phyloP scores from a whole-genome alignment of 2,888 invertebrate species.

The Argyra leucocephala region DNA sequence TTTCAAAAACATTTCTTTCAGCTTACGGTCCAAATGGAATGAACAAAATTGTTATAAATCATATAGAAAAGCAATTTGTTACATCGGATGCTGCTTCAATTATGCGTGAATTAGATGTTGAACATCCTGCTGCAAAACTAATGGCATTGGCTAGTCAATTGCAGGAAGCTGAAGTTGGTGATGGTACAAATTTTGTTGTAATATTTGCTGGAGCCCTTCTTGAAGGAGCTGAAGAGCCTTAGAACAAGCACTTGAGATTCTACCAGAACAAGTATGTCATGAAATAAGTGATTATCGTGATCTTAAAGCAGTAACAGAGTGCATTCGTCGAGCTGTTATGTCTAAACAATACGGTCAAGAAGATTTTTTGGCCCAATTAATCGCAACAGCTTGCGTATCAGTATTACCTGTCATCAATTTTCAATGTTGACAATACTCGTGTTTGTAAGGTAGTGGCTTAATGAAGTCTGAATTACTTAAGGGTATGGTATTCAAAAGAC shows the following conservation, averaged over 20 bases:
- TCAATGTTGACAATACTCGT: slow-evolving; percentile 96
- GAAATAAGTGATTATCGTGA: slow-evolving; percentile 62
- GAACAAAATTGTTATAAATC: slow-evolving; percentile 99
- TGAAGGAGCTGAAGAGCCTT: slow-evolving; percentile 88
- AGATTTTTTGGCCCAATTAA: slow-evolving; percentile 76
- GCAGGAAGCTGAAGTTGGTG: slow-evolving; percentile 97
- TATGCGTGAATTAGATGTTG: slow-evolving; percentile 87
- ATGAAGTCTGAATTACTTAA: slow-evolving; percentile 70
- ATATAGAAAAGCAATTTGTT: slow-evolving; percentile 95
- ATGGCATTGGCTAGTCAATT: slow-evolving; percentile 94
- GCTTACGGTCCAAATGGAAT: slow-evolving; percentile 97
- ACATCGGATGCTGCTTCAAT: slow-evolving; percentile 99
- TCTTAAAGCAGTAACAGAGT: slow-evolving; percentile 59
- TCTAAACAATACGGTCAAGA: slow-evolving; percentile 98
- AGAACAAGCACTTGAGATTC: slow-evolving; percentile 78
- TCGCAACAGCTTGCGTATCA: slow-evolving; percentile 81
- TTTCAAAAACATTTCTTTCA: slow-evolving; percentile 84
- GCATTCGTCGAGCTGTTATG: slow-evolving; percentile 77
- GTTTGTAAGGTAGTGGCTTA: slow-evolving; percentile 81
- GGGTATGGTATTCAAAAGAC: slow-evolving; percentile 96
- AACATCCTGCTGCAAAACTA: slow-evolving; percentile 96
- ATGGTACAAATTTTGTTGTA: slow-evolving; percentile 97
- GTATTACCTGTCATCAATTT: slow-evolving; percentile 79
- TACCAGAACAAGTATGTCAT: slow-evolving; percentile 70
- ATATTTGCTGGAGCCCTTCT: slow-evolving; percentile 87